Evolutionary conservation across 2,113 vertebrate species (phyloP).

Genomic region (Odontesthes bonariensis): DNA sequence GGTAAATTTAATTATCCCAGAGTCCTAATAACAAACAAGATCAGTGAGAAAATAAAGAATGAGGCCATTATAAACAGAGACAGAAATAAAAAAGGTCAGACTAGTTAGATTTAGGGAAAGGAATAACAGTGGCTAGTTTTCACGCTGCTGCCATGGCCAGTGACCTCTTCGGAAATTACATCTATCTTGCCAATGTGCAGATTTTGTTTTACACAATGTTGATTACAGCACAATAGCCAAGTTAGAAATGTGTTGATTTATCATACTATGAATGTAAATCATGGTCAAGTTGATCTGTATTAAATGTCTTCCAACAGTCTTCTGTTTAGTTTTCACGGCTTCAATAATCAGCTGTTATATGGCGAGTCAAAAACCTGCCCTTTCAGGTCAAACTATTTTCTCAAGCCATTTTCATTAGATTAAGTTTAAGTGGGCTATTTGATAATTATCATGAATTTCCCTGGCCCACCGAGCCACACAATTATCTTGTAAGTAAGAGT

Average conservation of each 20-base stretch:
- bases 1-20: constrained; percentile 67
- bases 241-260: not conserved
- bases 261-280: not conserved
- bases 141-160: constrained; percentile 31
- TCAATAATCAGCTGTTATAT: constrained; percentile 43
- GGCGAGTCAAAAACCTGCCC: constrained; percentile 1
- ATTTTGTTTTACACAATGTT: constrained; percentile 31
- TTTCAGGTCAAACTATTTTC: constrained; percentile 55
- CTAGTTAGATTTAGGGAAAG: constrained; percentile 42
- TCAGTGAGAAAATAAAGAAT: constrained; percentile 63
- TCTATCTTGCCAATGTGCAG: constrained; percentile 29
- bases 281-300: constrained; percentile 17
- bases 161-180: constrained; percentile 72
- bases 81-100: constrained; percentile 46
- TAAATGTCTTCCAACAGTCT: not conserved
- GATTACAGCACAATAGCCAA: not conserved
- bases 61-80: constrained; percentile 63
- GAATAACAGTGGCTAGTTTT: constrained; percentile 65
- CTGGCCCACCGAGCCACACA: constrained; percentile 27
- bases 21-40: constrained; percentile 67
- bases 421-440: constrained; percentile 71
- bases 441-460: constrained; percentile 72
- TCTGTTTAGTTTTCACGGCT: not conserved
- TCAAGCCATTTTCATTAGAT: constrained; percentile 68
- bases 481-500: constrained; percentile 52